Evolutionary conservation across 2,113 vertebrate species (phyloP), one percentile per base, ranked within the genome.

Genomic region (Caretta caretta): DNA sequence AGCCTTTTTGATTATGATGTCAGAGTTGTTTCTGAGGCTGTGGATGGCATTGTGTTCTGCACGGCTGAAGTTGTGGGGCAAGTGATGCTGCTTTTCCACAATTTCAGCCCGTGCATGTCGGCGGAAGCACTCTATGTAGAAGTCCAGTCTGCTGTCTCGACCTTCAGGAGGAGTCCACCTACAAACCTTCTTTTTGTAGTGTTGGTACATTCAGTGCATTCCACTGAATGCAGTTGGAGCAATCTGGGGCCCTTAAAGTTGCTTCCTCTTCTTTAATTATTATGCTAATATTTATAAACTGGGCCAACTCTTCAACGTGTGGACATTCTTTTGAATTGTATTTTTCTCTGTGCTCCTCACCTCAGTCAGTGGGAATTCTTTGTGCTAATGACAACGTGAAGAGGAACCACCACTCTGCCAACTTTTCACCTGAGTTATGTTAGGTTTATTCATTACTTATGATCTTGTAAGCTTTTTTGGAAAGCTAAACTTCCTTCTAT

Each of bases 401-500:
- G 35, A 6, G 6, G 65, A 20, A 69, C 8, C 35, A 69, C 12
- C 11, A 31, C 29, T 31, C 29, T 62, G 12, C 29, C 29, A 31
- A 62, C 59, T 31, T 62, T 31, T 62, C 29, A 62, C 35, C 17
- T 69, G 17, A 38, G 8, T 69, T 38, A 69, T 5, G 17, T 69
- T 38, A n/a, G 17, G 35, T 20, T 69, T n/a, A 35, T 69, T 69
- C 17, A 20, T n/a, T 35, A n/a, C 17, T 69, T 69, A 69, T 65
- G n/a, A 42, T 11, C 5, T 88, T 81, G 84, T 88, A 92, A 92
- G 89, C 90, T 94, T 79, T 88, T 86, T 97, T 93, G 57, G 91
- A 94, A 92, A 24, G 31, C 84, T 24, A 54, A 46, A 42, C 50
- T 95, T 87, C 17, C 91, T 24, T 38, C 46, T 10, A 29, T 27